phyloP scores from a whole-genome alignment of 2,888 invertebrate genomes.

The Neria commutata region DNA sequence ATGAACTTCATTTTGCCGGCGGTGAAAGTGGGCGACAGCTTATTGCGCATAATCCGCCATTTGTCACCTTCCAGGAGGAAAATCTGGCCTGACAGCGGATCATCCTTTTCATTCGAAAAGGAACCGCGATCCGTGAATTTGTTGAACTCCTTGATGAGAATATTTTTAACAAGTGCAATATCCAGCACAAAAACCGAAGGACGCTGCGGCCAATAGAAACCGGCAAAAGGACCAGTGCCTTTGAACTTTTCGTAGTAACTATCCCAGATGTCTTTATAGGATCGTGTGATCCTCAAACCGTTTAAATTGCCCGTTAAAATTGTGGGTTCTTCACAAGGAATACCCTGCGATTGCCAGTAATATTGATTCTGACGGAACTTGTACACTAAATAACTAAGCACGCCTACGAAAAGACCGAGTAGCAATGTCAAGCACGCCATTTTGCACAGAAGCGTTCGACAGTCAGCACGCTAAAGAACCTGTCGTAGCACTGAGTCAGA shows the following conservation, averaged over 20 bases:
- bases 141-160: conserved; percentile 40
- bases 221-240: conserved; percentile 34
- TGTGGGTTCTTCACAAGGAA: conserved; percentile 9
- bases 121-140: conserved; percentile 42
- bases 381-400: not conserved
- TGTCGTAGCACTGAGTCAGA: no score
- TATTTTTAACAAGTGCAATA: conserved; percentile 31
- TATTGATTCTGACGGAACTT: not conserved
- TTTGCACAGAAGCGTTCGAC: no score
- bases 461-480: no score
- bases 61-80: conserved; percentile 44
- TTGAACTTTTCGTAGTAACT: conserved; percentile 34
- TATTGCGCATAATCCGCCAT: conserved; percentile 60
- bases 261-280: conserved; percentile 20
- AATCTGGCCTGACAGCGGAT: conserved; percentile 50
- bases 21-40: conserved; percentile 61
- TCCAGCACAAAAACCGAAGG: conserved; percentile 36
- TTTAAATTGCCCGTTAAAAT: conserved; percentile 23
- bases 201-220: conserved; percentile 35
- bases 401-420: no score
- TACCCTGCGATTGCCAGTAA: conserved; percentile 13
- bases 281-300: conserved; percentile 25
- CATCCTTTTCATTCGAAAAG: conserved; percentile 42
- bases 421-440: no score
- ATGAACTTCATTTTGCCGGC: conserved; percentile 62